Percentiles rank a stretch among this genome's conserved stretches.
These are phyloP conservation scores for Deroplatys truncata DNA, from an alignment of 2,888 invertebrate genomes.

Conservation along the genomic window DNA sequence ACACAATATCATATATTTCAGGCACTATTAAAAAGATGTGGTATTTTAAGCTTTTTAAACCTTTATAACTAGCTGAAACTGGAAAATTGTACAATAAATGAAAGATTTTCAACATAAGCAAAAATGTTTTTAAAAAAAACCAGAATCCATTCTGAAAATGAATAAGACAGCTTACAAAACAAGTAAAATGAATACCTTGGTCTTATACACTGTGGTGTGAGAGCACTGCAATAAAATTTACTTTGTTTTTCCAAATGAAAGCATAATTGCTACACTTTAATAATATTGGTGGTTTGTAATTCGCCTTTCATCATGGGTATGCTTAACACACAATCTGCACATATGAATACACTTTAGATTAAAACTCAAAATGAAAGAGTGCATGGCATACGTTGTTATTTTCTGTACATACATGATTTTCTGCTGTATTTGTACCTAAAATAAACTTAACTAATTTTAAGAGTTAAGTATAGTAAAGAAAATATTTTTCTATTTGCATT, in stretches of 20 bases:
- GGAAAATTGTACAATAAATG: no score
- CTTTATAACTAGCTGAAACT: no score
- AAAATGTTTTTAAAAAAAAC: no score
- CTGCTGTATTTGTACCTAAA: neutral
- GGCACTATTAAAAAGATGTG: no score
- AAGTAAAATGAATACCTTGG: no score
- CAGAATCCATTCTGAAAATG: no score
- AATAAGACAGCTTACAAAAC: no score
- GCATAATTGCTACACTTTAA: neutral
- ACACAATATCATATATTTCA: no score
- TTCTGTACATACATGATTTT: neutral
- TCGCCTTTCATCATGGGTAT: neutral
- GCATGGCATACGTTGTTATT: neutral
- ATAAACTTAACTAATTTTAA: neutral
- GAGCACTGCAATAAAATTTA: no score
- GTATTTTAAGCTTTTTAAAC: no score
- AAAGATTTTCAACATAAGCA: no score
- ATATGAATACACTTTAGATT: neutral
- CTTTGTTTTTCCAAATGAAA: neutral
- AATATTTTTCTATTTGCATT: neutral
- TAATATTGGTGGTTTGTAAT: neutral
- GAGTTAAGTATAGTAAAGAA: neutral
- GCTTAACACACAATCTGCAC: neutral
- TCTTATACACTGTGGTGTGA: no score
- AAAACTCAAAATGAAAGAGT: neutral